Conservation (phyloP, 35 echinoderm and acorn worm species). For the Acanthaster planci region DNA sequence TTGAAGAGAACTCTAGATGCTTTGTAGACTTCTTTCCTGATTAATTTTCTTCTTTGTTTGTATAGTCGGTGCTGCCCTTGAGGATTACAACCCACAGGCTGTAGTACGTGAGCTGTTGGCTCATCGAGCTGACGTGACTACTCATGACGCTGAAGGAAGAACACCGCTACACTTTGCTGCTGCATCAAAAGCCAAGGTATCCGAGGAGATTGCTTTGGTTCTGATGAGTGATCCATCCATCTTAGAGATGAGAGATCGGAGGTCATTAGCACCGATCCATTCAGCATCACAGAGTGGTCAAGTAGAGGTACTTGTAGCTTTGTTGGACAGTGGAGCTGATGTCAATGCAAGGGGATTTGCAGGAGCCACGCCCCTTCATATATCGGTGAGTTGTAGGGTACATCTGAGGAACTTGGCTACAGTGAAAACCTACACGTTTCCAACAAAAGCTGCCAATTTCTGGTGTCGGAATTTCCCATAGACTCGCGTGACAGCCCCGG, state of each 20-base stretch:
- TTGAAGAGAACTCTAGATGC: no score
- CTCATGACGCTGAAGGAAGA: slow-evolving; percentile 61
- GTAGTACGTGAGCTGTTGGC: slow-evolving; percentile 65
- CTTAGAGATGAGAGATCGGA: slow-evolving; percentile 56
- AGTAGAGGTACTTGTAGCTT: slow-evolving; percentile 65
- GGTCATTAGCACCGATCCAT: slow-evolving; percentile 76
- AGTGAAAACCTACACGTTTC: no score
- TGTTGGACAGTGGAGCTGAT: slow-evolving; percentile 81
- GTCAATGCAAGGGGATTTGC: slow-evolving; percentile 83
- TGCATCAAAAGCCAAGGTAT: slow-evolving; percentile 12
- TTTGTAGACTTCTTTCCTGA: no score
- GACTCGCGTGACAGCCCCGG: no score
- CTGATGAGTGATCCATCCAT: slow-evolving; percentile 19
- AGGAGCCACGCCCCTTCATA: slow-evolving; percentile 88
- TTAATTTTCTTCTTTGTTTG: background rate
- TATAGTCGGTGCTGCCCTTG: slow-evolving; percentile 65
- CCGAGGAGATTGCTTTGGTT: slow-evolving; percentile 32
- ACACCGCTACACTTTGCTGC: slow-evolving; percentile 79
- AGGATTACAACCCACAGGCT: slow-evolving; percentile 72
- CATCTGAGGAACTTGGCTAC: background rate
- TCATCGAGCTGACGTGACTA: slow-evolving; percentile 59
- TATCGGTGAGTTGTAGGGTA: slow-evolving; percentile 75
- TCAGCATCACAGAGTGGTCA: slow-evolving; percentile 85
- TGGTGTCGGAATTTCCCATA: no score
- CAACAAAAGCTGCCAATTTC: no score